Conservation (phyloP, 2,113 vertebrate species). For the Mirounga angustirostris region DNA sequence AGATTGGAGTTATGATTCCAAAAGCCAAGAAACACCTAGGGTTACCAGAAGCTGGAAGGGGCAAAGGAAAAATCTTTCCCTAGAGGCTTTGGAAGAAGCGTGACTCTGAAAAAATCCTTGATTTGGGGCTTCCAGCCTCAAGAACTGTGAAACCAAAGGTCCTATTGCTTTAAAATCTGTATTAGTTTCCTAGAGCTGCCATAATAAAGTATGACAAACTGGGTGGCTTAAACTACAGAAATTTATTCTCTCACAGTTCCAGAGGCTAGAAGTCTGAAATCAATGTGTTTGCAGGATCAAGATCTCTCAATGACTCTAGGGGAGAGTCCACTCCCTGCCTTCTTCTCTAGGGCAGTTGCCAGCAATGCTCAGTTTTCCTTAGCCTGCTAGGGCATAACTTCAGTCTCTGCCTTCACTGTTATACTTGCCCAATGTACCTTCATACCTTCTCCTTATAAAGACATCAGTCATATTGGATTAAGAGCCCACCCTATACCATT, state of each 20-base stretch:
- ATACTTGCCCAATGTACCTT: background rate
- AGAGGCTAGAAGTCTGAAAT: background rate
- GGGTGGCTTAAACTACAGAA: background rate
- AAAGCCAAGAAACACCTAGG: background rate
- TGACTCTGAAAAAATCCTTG: background rate
- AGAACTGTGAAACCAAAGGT: background rate
- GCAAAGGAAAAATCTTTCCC: rapidly evolving
- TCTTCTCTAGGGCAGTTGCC: background rate
- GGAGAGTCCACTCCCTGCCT: background rate
- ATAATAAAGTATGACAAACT: background rate
- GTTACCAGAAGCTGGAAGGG: background rate
- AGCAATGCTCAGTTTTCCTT: background rate
- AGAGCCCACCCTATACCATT: background rate
- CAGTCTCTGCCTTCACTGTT: background rate
- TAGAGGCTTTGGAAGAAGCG: background rate
- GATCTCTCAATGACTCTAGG: background rate
- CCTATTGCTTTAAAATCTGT: background rate
- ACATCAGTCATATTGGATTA: background rate
- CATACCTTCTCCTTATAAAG: background rate
- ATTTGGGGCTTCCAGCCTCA: background rate
- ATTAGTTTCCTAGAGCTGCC: background rate
- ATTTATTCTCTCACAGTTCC: background rate
- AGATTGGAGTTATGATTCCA: background rate
- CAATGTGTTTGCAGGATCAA: background rate
- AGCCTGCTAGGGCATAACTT: background rate